These are phyloP conservation scores for Phrynocephalus vlangalii DNA, from an alignment of 2,797 vertebrate species.

Conservation along the genomic window DNA sequence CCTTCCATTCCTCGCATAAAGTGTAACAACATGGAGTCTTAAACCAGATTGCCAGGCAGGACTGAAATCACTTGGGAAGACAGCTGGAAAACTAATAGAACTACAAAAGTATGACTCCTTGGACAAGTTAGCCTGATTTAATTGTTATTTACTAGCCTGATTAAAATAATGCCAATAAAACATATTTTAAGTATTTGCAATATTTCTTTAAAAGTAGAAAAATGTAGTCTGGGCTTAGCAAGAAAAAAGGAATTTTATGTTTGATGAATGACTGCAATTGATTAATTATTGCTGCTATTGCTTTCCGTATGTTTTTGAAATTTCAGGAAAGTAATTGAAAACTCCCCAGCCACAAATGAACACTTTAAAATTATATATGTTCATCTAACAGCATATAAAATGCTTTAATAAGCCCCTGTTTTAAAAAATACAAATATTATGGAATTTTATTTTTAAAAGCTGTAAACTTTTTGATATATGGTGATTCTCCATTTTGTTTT, in stretches of 20 bases:
- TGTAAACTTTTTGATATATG: no score
- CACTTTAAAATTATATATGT: conserved; percentile 47
- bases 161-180: conserved; percentile 15
- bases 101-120: neutral
- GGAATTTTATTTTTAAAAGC: neutral
- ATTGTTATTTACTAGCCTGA: conserved; percentile 14
- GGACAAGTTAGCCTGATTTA: neutral
- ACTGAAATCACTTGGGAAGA: no score
- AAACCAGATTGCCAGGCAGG: neutral
- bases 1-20: neutral
- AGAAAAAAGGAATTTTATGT: conserved; percentile 55
- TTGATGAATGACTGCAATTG: conserved; percentile 61
- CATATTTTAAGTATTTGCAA: conserved; percentile 29
- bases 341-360: conserved; percentile 57
- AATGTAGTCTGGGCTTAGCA: conserved; percentile 37
- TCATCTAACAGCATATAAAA: neutral
- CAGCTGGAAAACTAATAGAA: no score
- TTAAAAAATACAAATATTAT: neutral
- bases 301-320: conserved; percentile 58
- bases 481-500: no score
- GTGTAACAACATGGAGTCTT: neutral
- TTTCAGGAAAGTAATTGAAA: conserved; percentile 60
- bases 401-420: neutral
- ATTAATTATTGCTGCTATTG: conserved; percentile 57
- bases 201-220: conserved; percentile 35